These are phyloP conservation scores for Carabus problematicus DNA, from an alignment of 2,888 invertebrate species.

Conservation along the genomic window DNA sequence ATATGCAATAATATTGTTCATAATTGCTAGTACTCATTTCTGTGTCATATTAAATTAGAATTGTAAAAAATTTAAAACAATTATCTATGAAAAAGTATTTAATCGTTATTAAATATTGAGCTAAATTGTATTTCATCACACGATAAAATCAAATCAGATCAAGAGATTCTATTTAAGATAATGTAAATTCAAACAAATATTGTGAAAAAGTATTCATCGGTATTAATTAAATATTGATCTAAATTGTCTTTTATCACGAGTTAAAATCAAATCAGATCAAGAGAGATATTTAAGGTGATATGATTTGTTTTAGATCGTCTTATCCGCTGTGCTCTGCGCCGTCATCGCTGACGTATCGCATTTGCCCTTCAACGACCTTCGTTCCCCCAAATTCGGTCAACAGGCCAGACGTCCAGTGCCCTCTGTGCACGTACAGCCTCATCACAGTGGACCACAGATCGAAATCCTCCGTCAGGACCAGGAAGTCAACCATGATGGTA, in stretches of 20 bases:
- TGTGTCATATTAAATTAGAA: too few relatives aligned
- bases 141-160: too few relatives aligned
- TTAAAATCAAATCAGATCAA: background rate
- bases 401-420: conserved; percentile 5
- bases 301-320: conserved; percentile 48
- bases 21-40: too few relatives aligned
- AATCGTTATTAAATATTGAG: too few relatives aligned
- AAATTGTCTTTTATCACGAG: background rate
- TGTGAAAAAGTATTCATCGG: too few relatives aligned
- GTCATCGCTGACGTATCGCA: conserved; percentile 54
- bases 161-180: background rate
- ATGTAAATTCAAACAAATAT: background rate
- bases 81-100: too few relatives aligned
- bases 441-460: conserved; percentile 53
- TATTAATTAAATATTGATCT: too few relatives aligned
- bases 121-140: background rate
- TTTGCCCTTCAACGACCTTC: conserved; percentile 18
- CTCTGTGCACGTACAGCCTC: conserved; percentile 17
- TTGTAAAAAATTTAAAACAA: too few relatives aligned
- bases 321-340: conserved; percentile 57
- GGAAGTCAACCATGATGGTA: conserved; percentile 61
- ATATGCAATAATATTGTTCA: too few relatives aligned
- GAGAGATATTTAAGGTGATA: background rate
- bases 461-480: conserved; percentile 58
- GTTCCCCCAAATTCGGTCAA: conserved; percentile 5